A percentile compares a stretch with the other conserved stretches of the same genome.
Conservation (phyloP, 2,888 invertebrate genomes). For the Pyrrhia umbra region DNA sequence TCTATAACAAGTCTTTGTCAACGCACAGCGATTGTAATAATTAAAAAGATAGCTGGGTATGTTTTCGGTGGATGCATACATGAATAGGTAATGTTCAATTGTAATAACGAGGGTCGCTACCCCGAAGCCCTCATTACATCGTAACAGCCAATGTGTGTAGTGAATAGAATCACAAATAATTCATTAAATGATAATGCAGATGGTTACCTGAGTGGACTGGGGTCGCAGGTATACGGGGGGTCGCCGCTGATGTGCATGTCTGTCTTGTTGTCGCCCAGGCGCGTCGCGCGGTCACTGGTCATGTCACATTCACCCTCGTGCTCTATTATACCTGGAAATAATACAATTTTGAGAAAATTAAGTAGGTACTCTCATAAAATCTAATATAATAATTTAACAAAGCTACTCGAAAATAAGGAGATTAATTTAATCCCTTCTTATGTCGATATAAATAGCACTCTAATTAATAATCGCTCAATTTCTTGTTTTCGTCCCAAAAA, state of each 20-base stretch:
- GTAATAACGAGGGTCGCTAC: background rate
- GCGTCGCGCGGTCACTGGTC: constrained; percentile 82
- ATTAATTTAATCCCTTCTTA: too few relatives aligned
- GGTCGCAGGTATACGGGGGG: constrained; percentile 85
- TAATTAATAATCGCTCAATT: too few relatives aligned
- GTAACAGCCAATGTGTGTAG: background rate
- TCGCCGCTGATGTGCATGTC: constrained; percentile 88
- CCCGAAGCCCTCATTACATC: background rate
- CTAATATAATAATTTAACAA: too few relatives aligned
- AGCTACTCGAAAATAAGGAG: too few relatives aligned
- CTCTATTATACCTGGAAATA: constrained; percentile 81
- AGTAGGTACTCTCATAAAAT: too few relatives aligned
- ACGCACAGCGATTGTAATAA: too few relatives aligned
- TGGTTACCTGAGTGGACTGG: constrained; percentile 84
- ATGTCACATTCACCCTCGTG: constrained; percentile 82
- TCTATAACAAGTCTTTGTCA: background rate
- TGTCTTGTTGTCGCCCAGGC: constrained; percentile 75
- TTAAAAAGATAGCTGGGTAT: background rate
- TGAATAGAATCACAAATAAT: constrained; percentile 9
- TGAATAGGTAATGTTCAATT: background rate
- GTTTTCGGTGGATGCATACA: background rate
- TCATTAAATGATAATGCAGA: constrained; percentile 23
- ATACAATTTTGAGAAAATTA: constrained; percentile 7
- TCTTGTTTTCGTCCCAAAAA: too few relatives aligned
- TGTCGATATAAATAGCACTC: too few relatives aligned